Base-by-base conservation (phyloP, 92 coral and sea anemone species). In the Phenganax marumi region DNA sequence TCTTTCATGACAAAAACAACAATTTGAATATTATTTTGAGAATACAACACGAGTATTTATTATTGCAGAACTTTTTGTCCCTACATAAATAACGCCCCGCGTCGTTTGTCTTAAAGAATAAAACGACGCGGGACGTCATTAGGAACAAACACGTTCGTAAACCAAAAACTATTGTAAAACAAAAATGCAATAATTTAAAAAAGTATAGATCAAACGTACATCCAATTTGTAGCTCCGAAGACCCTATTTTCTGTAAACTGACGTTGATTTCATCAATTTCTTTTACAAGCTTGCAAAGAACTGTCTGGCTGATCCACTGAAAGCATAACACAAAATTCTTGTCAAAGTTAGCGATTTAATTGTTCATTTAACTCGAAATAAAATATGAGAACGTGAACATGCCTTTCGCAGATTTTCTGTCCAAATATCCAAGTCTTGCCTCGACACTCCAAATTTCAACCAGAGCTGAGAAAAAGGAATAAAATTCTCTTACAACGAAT, bases 391-490 rank as follows among this genome's bases (percentile, higher is more conserved):
- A 56, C n/a, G 17, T 56, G 63, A 56, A 12, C 75, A 12, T 10
- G 91, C 98, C 95, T 95, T 95, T 70, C 98, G 89, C 64, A 97
- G 91, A 85, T 92, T 95, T 85, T 95, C 98, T 55, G 93, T 95
- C 93, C 97, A 92, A 85, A 87, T 62, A 76, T 95, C 98, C 18
- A 95, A 84, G 58, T 92, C 92, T 22, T 80, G 87, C 74, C 98
- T 89, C 55, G 95, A 89, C 9, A 91, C 91, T 12, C 91, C 93
- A 69, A 89, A 72, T 75, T 90, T 90, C 49, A 70, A 80, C 98
- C 98, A 95, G 60, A 95, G 85, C 98, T 95, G 63, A 17, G 71
- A 48, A 64, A 12, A 69, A 69, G 3, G 43, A 46, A 46, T 46
- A 46, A 18, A 46, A 56, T 56, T 1, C 63, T 14, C 3, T 56